These are phyloP conservation scores for Melanostoma mellinum DNA, from an alignment of 2,888 invertebrate species.

Conservation along the genomic window DNA sequence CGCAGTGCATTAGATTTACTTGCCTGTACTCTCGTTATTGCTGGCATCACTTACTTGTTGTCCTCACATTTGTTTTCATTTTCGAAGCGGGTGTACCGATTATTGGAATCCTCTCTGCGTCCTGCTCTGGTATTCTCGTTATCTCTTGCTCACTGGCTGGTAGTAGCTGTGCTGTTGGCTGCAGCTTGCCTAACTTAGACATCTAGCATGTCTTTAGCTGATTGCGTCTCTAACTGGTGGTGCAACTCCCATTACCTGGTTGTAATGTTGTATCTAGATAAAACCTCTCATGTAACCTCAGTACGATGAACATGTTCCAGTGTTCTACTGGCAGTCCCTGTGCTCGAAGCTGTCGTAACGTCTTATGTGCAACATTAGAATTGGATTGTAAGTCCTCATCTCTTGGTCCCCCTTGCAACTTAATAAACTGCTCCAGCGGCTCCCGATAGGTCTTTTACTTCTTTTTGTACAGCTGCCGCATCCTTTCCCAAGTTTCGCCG, in stretches of 20 bases:
- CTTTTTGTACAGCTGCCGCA: background rate
- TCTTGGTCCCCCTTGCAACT: background rate
- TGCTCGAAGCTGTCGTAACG: constrained; percentile 1
- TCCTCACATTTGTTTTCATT: background rate
- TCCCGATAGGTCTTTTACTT: background rate
- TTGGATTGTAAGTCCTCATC: background rate
- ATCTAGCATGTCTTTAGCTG: constrained; percentile 5
- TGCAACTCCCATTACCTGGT: constrained; percentile 15
- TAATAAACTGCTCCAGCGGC: background rate
- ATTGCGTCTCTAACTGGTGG: background rate
- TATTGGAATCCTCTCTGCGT: background rate
- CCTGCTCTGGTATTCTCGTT: background rate
- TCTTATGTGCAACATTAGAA: background rate
- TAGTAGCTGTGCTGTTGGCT: background rate
- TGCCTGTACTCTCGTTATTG: background rate
- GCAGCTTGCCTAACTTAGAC: background rate
- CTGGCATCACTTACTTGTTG: background rate
- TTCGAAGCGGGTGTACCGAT: background rate
- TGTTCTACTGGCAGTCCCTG: constrained; percentile 12
- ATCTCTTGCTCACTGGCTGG: background rate
- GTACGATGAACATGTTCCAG: constrained; percentile 43
- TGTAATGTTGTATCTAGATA: constrained; percentile 1
- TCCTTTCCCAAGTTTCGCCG: background rate
- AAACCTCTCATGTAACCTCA: constrained; percentile 34
- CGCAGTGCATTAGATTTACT: background rate